Conservation (phyloP, 2,113 vertebrate species). For the Damaliscus lunatus region DNA sequence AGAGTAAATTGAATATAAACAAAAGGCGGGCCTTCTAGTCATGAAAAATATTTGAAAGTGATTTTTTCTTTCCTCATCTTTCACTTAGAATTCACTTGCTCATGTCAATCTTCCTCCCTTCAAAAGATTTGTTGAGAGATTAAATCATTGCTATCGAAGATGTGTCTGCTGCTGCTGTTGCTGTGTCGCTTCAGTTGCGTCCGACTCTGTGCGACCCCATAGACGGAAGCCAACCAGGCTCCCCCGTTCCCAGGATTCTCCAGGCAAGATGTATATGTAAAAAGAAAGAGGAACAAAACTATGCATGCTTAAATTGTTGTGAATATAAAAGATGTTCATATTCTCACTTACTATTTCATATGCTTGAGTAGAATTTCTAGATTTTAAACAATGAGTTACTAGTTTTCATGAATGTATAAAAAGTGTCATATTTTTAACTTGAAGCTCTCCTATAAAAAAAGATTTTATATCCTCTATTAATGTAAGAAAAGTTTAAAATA, state of each 20-base stretch:
- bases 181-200: no score
- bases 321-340: not conserved
- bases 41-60: constrained; percentile 63
- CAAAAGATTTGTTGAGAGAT: not conserved
- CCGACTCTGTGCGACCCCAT: no score
- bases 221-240: no score
- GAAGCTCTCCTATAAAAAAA: not conserved
- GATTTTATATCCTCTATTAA: not conserved
- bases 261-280: not conserved
- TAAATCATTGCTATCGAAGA: not conserved
- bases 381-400: not conserved
- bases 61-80: constrained; percentile 11
- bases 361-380: not conserved
- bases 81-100: not conserved
- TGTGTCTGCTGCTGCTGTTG: not conserved
- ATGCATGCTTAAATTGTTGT: not conserved
- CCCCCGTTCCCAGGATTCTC: no score
- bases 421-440: not conserved
- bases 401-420: not conserved
- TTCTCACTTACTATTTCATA: not conserved
- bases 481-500: not conserved
- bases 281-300: not conserved
- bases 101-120: not conserved
- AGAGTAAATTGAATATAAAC: constrained; percentile 71
- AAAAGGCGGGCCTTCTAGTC: constrained; percentile 53